phyloP scores from a whole-genome alignment of 2,888 invertebrate genomes.

The Phasia obesa region DNA sequence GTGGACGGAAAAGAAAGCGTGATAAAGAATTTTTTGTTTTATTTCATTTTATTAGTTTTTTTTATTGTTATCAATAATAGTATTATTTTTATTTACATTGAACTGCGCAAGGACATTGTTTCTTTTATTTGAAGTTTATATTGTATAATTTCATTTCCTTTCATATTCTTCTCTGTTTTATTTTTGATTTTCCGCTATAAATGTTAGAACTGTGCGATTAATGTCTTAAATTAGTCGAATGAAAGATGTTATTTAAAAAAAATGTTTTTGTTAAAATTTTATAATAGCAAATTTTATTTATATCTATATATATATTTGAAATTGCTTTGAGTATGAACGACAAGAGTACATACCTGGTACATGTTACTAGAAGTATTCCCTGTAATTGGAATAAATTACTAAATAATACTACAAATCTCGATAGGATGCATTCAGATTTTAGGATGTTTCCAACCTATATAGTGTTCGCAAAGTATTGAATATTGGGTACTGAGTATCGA shows the following conservation, averaged over 20 bases:
- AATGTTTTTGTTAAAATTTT: no score
- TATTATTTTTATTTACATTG: slow-evolving; percentile 69
- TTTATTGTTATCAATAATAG: slow-evolving; percentile 40
- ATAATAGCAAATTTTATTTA: no score
- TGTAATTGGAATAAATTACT: no score
- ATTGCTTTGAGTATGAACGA: no score
- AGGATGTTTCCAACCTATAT: no score
- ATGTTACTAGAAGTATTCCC: no score
- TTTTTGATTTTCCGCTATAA: slow-evolving; percentile 15
- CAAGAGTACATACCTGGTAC: no score
- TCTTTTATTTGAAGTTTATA: slow-evolving; percentile 32
- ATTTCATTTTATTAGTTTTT: slow-evolving; percentile 16
- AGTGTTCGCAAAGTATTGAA: no score
- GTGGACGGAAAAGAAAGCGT: slow-evolving; percentile 24
- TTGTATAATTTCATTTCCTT: slow-evolving; percentile 16
- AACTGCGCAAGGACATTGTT: slow-evolving; percentile 81
- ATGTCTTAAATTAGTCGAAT: slow-evolving; percentile 40
- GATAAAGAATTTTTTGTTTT: slow-evolving; percentile 51
- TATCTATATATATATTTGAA: no score
- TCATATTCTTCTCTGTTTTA: slow-evolving; percentile 29
- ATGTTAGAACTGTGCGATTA: not conserved
- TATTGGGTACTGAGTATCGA: no score
- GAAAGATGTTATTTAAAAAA: not conserved
- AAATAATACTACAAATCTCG: no score
- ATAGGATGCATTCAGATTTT: no score